Evolutionary conservation across 1,140 invertebrate genomes (phyloP), one percentile per base, ranked within the genome.

Genomic region (Trichonephila inaurata): DNA sequence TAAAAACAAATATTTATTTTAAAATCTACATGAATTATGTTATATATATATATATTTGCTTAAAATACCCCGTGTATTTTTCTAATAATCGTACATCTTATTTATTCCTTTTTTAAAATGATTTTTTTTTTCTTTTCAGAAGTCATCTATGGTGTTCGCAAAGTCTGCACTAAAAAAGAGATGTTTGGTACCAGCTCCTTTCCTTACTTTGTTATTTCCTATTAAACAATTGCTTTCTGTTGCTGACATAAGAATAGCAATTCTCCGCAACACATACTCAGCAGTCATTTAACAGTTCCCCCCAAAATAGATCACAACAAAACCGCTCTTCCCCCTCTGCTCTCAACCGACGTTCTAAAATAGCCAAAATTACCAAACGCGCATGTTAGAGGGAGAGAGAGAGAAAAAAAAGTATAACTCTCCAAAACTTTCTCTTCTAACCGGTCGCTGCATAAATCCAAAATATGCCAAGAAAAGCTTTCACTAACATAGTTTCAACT

Each of bases 381-480:
- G 33, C 33, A 33, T 1, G 33, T 1, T 1, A 33, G 33, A 33
- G 33, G 33, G 33, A 33, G 33, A 33, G 33, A 4, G 33, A 40
- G 4, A 2, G 4, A 3, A 51, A 51, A 69, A 69, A 69, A 69
- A 69, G 66, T n/a, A 24, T 10, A n/a, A 69, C n/a, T 69, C 24
- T 28, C 28, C 0, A 18, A 33, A 77, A 33, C 72, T 77, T 33
- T 77, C 72, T 33, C 72, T 77, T 72, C 4, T 40, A 77, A 69
- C 66, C 66, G 66, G 66, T 69, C 66, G 72, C 24, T 28, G 33
- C 72, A 77, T 77, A 51, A 83, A 83, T 28, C 82, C 40, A 14
- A 83, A 83, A 83, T 83, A 83, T 58, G 44, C 51, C 33, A 40
- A 51, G 51, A 83, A 83, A 83, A 83, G 51, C 82, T 83, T 83